Evolutionary conservation across 2,888 invertebrate species (phyloP), one percentile per base, ranked within the genome.

Genomic region (Aspidiotus destructor): DNA sequence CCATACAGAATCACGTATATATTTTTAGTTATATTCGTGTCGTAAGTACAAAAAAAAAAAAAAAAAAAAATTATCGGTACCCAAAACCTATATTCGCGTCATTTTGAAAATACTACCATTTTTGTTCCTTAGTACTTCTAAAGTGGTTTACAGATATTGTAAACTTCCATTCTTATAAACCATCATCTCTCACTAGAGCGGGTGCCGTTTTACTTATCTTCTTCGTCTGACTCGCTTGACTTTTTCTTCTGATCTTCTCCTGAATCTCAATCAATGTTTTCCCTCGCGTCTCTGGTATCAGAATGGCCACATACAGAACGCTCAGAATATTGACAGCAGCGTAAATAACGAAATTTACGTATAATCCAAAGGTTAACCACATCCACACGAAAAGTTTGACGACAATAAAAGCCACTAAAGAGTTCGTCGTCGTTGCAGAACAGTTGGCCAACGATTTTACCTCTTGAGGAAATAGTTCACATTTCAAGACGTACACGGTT

Each of bases 231-330:
- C 28, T 28, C 1, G 28, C 28, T 28, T 28, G 28, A 28, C 28
- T 28, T 28, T 28, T 28, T 28, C 5, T 28, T 28, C 28, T 28
- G 28, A 28, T 28, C 5, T 28, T 28, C 10, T 64, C 55, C n/a
- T 64, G 64, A 13, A 64, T 64, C 8, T 64, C 57, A 10, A 64
- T 55, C 44, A 64, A 55, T 41, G 57, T 40, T 17, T 64, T 64
- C 16, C 55, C 55, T 13, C 55, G 15, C 7, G 64, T 64, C 28
- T 64, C 64, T 1, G 64, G 64, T 17, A 64, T 57, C 2, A 54
- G 10, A 13, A 64, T 57, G 41, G 55, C 55, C 8, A 64, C 55
- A n/a, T 55, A 64, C 8, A 64, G 1, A 2, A 54, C 41, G 11
- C 42, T 8, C 8, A 10, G 11, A 16, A 57, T 7, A 13, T 55